Percentiles rank a stretch among this genome's conserved stretches.
Evolutionary conservation across 2,888 invertebrate species (phyloP).

Genomic region (Eumerus sabulonum): DNA sequence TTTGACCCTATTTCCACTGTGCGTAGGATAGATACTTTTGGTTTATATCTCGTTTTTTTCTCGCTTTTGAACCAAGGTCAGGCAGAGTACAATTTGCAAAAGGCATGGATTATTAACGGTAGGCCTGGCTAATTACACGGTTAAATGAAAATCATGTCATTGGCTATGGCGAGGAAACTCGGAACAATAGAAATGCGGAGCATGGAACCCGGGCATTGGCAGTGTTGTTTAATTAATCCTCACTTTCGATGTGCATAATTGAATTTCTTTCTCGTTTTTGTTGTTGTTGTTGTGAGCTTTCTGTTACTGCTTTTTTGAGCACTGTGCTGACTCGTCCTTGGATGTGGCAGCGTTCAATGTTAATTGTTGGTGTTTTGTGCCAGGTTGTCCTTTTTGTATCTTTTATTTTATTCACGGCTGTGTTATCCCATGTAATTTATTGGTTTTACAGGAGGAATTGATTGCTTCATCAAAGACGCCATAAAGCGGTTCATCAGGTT

Average conservation of each 20-base stretch:
- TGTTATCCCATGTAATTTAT: conserved; percentile 51
- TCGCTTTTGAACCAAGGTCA: conserved; percentile 21
- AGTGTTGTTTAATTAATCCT: conserved; percentile 62
- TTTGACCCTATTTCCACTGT: not conserved
- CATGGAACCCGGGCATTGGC: conserved; percentile 29
- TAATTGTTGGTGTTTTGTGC: conserved; percentile 42
- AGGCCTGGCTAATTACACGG: conserved; percentile 58
- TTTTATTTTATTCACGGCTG: conserved; percentile 48
- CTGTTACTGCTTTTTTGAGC: too few relatives aligned
- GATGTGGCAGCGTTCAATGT: conserved; percentile 38
- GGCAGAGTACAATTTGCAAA: conserved; percentile 18
- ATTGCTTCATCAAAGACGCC: conserved; percentile 39
- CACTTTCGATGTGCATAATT: conserved; percentile 58
- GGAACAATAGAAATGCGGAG: conserved; percentile 9
- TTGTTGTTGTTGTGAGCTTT: too few relatives aligned
- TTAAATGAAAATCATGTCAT: conserved; percentile 56
- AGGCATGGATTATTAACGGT: conserved; percentile 54
- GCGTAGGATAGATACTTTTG: conserved; percentile 5
- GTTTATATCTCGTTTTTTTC: not conserved
- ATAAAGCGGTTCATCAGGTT: too few relatives aligned
- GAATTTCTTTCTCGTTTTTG: conserved; percentile 35
- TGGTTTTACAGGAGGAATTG: conserved; percentile 43
- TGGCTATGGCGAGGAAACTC: not conserved
- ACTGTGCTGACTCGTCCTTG: not conserved
- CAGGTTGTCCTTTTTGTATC: not conserved